Evolutionary conservation across 2,113 vertebrate genomes (phyloP).

Genomic region (Odontophorus gujanensis): DNA sequence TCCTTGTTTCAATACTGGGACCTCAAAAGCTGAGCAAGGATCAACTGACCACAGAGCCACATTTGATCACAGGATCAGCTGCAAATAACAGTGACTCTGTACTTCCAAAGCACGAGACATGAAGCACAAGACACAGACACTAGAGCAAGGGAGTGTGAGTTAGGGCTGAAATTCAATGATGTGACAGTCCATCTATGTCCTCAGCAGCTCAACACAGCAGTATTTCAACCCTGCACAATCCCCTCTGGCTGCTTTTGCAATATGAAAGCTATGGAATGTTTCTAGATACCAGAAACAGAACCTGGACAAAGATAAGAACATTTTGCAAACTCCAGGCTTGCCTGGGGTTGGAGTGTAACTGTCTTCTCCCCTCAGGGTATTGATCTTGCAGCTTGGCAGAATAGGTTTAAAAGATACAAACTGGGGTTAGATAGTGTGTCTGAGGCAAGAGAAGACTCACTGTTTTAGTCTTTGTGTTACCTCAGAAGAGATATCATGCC

Average conservation of each 20-base stretch:
- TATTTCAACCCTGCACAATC: neutral
- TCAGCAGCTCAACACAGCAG: neutral
- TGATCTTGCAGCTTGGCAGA: neutral
- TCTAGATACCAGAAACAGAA: neutral
- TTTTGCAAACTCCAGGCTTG: neutral
- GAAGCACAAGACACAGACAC: neutral
- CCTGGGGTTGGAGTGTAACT: neutral
- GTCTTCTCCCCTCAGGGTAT: neutral
- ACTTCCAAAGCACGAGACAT: neutral
- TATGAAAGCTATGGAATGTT: neutral
- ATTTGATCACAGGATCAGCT: accelerated
- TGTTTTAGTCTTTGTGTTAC: neutral
- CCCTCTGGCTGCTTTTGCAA: accelerated
- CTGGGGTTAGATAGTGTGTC: accelerated
- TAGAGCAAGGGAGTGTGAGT: neutral
- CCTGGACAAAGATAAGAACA: neutral
- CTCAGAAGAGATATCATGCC: neutral
- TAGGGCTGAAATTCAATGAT: neutral
- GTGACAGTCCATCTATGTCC: neutral
- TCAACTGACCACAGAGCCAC: neutral
- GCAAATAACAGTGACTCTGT: neutral
- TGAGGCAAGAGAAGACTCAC: neutral
- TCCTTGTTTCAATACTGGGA: neutral
- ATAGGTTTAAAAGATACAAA: neutral
- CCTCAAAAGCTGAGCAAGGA: neutral